These are phyloP conservation scores for Cuniculus paca DNA, from an alignment of 2,797 vertebrate species.

Conservation along the genomic window DNA sequence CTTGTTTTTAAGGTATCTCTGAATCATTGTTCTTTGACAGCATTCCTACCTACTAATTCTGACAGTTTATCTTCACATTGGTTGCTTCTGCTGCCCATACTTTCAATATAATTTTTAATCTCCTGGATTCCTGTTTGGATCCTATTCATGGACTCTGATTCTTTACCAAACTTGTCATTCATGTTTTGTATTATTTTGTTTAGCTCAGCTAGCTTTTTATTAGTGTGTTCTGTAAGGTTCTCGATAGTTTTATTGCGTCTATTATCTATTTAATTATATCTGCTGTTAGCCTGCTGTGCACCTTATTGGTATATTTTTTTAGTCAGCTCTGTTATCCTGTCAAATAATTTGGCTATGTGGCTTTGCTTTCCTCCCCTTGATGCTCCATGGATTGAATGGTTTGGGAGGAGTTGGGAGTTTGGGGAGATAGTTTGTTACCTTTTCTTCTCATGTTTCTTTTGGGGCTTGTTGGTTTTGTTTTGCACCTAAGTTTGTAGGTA, in stretches of 20 bases:
- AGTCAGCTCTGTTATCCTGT: background rate
- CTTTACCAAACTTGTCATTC: background rate
- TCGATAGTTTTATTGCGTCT: background rate
- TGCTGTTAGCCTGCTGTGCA: background rate
- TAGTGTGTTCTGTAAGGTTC: background rate
- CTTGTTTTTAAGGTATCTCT: background rate
- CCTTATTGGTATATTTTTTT: background rate
- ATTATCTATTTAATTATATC: background rate
- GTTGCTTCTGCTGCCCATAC: background rate
- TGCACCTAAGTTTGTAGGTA: too few species aligned
- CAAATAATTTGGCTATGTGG: background rate
- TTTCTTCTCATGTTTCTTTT: background rate
- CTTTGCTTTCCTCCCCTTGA: background rate
- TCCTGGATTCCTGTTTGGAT: background rate
- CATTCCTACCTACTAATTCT: background rate
- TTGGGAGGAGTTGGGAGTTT: background rate
- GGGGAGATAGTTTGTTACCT: background rate
- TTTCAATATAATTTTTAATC: background rate
- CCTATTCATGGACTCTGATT: too few species aligned
- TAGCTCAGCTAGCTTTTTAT: background rate
- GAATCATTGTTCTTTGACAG: background rate
- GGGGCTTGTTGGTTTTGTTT: too few species aligned
- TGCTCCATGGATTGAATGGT: background rate
- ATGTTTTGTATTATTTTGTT: background rate
- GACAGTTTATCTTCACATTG: background rate